Base-by-base conservation (phyloP, 2,113 vertebrate genomes). In the Australoheros scitulus region DNA sequence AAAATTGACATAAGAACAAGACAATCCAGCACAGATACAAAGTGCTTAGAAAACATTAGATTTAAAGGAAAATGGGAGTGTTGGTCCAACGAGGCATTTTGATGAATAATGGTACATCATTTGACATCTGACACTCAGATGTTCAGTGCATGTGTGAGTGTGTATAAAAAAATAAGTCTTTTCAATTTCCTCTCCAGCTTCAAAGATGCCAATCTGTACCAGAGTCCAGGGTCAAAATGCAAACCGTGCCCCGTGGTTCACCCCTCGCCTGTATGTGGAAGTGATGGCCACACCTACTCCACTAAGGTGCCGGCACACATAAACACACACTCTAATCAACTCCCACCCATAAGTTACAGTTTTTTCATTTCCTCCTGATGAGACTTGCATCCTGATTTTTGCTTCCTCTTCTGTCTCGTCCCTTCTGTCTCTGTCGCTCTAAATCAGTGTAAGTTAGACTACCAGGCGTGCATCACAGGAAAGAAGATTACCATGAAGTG, bases 371-470 rank as follows among this genome's bases (percentile, higher is more conserved):
- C 82, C 75, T 78, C 75, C 11, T 55, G 29, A 47, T 20, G 61
- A 76, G 77, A 57, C 20, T 10, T 63, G 76, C 61, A 61, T 88
- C 61, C 38, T 88, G 52, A 61, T 82, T 81, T 34, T 77, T 5
- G 65, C 78, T 86, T 87, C 82, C 82, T 57, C 55, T 58, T 60
- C 52, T 83, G 82, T 80, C 76, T 63, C 3, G 2, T 83, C 52
- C 77, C 59, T 41, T 84, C 75, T 90, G 72, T 80, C 77, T 80
- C 47, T 88, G 68, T 85, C 47, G 22, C 75, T 81, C 9, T 52
- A 3, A 89, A 93, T 64, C 93, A 99, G 98, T 99, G 98, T 95
- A 98, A 99, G 91, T 94, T 99, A 85, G 98, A 99, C 74, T 99
- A 98, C 92, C 98, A 99, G 91, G 96, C 97, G 1, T 99, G 98